A percentile compares a stretch with the other conserved stretches of the same genome.
These are phyloP conservation scores for Danio jaintianensis DNA, from an alignment of 2,797 vertebrate genomes.

Conservation along the genomic window DNA sequence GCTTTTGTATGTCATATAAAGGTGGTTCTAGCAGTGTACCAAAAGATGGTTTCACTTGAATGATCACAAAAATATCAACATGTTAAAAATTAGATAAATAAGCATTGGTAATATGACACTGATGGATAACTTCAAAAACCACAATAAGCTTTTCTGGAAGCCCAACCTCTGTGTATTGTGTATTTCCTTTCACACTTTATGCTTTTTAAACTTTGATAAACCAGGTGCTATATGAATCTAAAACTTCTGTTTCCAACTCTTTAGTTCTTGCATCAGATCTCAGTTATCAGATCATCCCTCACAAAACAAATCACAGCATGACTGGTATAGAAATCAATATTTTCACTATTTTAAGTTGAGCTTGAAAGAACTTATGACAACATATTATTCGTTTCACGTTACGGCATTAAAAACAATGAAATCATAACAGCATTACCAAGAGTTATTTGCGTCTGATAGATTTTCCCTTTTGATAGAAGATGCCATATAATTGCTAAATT, in stretches of 20 bases:
- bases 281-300: background rate
- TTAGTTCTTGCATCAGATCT: background rate
- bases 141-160: background rate
- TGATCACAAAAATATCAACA: background rate
- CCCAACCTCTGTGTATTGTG: background rate
- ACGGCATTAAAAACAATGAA: background rate
- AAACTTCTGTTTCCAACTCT: background rate
- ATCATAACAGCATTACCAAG: background rate
- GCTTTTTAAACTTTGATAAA: background rate
- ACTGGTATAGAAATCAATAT: background rate
- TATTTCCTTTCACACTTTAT: background rate
- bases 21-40: background rate
- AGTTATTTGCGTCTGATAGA: background rate
- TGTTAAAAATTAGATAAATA: background rate
- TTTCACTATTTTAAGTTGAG: background rate
- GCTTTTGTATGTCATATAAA: conserved; percentile 7
- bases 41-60: background rate
- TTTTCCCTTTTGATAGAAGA: background rate
- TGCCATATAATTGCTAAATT: background rate
- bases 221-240: background rate
- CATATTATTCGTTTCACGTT: background rate
- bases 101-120: background rate
- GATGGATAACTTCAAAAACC: background rate
- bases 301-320: conserved; percentile 6
- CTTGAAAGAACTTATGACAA: background rate